Conservation (phyloP, 2,888 invertebrate species). For the Morpho deidamia region DNA sequence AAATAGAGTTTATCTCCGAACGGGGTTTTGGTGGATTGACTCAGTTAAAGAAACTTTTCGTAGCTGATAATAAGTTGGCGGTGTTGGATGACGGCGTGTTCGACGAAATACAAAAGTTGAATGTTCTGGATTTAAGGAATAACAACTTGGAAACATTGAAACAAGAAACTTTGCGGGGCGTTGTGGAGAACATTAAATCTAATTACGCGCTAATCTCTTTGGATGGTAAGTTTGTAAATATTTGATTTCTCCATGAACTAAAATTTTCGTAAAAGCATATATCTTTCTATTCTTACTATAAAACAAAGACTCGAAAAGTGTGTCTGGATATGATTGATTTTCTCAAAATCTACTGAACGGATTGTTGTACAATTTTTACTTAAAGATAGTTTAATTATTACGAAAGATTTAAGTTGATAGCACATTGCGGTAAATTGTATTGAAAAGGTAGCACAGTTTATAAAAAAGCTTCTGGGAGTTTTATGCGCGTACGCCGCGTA, state of each 20-base stretch:
- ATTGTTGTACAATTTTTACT: no score
- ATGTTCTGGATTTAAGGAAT: slow-evolving; percentile 86
- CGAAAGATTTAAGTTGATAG: no score
- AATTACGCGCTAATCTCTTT: slow-evolving; percentile 85
- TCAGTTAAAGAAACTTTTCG: slow-evolving; percentile 83
- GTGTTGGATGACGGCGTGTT: slow-evolving; percentile 84
- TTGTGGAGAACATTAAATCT: slow-evolving; percentile 84
- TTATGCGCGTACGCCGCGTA: no score
- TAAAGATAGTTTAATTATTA: no score
- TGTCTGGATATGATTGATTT: no score
- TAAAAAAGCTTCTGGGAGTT: no score
- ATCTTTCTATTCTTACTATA: no score
- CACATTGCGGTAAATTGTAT: no score
- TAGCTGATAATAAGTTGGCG: slow-evolving; percentile 87
- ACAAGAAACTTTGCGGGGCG: slow-evolving; percentile 83
- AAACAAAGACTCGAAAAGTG: no score
- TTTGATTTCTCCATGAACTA: slow-evolving; percentile 32
- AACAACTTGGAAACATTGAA: slow-evolving; percentile 87
- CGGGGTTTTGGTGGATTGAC: slow-evolving; percentile 87
- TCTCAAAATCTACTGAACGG: no score
- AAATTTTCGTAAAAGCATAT: no score
- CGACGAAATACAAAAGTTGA: slow-evolving; percentile 83
- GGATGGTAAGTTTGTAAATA: slow-evolving; percentile 81
- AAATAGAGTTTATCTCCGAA: slow-evolving; percentile 85
- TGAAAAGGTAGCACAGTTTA: no score